Percentiles rank a stretch among this genome's conserved stretches.
phyloP scores from a whole-genome alignment of 64 coral and sea anemone genomes.

The Montipora cactus region DNA sequence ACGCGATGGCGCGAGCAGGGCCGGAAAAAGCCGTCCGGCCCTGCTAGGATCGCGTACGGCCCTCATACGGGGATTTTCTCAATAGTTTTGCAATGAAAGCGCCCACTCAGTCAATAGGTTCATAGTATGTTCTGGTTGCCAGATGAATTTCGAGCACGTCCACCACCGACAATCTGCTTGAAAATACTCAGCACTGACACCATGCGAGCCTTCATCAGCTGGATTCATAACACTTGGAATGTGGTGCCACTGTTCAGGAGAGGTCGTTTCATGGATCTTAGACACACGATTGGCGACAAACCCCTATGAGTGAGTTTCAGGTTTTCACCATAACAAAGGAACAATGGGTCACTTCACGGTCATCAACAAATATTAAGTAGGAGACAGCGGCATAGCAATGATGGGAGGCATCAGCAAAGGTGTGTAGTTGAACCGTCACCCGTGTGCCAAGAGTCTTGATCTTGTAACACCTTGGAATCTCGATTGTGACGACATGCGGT shows the following conservation, averaged over 20 bases:
- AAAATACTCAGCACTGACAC: slow-evolving; percentile 7
- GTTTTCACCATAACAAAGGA: slow-evolving; percentile 55
- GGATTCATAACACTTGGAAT: neutral
- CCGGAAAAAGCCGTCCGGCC: too few relatives aligned
- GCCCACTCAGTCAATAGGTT: too few relatives aligned
- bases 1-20: too few relatives aligned
- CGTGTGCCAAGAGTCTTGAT: neutral
- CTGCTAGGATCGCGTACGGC: too few relatives aligned
- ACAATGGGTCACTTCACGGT: slow-evolving; percentile 23
- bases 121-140: too few relatives aligned
- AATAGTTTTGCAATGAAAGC: too few relatives aligned
- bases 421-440: slow-evolving; percentile 19
- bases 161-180: slow-evolving; percentile 3
- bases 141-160: slow-evolving; percentile 31
- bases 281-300: slow-evolving; percentile 40
- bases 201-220: slow-evolving; percentile 30
- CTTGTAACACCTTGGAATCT: slow-evolving; percentile 56
- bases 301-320: slow-evolving; percentile 13
- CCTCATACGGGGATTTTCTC: too few relatives aligned
- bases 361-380: slow-evolving; percentile 35
- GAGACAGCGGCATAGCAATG: slow-evolving; percentile 17
- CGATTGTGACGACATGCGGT: slow-evolving; percentile 1
- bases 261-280: slow-evolving; percentile 23
- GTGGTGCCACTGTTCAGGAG: slow-evolving; percentile 42
- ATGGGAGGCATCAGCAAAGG: slow-evolving; percentile 61